Evolutionary conservation across 1,140 invertebrate species (phyloP).

Genomic region (Mya arenaria): DNA sequence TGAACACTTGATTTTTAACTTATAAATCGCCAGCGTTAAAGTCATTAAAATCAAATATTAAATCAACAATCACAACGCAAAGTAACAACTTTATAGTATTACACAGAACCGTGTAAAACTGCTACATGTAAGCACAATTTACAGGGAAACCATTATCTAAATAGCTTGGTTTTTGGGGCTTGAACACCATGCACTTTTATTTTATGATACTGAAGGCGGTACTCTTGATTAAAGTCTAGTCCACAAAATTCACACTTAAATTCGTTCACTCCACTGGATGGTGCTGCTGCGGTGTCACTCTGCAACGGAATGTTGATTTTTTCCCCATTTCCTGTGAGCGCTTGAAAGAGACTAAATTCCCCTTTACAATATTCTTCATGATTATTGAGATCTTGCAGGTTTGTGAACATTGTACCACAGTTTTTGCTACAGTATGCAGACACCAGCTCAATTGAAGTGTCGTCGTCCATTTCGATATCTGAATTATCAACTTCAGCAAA

Average conservation of each 20-base stretch:
- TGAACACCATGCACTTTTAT: conserved; percentile 45
- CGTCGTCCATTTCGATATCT: conserved; percentile 33
- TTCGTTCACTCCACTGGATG: background rate
- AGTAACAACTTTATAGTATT: background rate
- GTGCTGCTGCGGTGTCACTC: background rate
- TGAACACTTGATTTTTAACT: background rate
- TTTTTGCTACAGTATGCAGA: background rate
- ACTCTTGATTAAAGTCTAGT: conserved; percentile 51
- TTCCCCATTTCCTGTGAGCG: background rate
- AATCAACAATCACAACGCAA: background rate
- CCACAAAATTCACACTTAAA: conserved; percentile 53
- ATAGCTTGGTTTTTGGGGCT: conserved; percentile 1
- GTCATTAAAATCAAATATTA: background rate
- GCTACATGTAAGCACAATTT: background rate
- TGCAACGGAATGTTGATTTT: background rate
- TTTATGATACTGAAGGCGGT: conserved; percentile 45
- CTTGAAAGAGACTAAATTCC: background rate
- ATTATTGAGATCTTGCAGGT: background rate
- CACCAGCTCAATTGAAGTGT: background rate
- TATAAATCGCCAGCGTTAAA: background rate
- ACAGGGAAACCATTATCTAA: background rate
- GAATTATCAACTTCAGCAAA: conserved; percentile 50
- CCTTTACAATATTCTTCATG: background rate
- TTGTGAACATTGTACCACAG: no score
- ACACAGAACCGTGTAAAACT: background rate